Evolutionary conservation across 2,113 vertebrate species (phyloP), one percentile per base, ranked within the genome.

Genomic region (Dermatemys mawii): DNA sequence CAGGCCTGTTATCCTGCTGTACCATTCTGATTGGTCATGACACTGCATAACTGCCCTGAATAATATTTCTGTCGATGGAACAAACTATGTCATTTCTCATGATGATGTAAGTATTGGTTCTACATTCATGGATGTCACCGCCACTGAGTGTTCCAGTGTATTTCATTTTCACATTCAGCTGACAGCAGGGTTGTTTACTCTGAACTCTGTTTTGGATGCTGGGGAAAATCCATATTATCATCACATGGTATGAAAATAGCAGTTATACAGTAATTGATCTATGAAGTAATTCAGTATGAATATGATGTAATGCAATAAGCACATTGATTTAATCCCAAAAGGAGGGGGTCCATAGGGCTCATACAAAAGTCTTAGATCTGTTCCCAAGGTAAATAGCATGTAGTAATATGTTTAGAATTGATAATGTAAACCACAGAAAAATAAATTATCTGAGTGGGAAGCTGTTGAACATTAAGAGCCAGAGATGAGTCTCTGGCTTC

Each of bases 211-310:
- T 92, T 96, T 90, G 88, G 48, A 57, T 63, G 46, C 24, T 83
- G 41, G 38, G 12, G 90, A 94, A 97, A 94, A 81, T 92, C 93
- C 76, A 13, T 88, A 78, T 94, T 75, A 57, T 96, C 89, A 88
- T 78, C 78, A 83, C 67, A 60, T 1, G 2, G n/a, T 90, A 93
- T 50, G 32, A 92, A 86, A 97, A 88, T 51, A 44, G 11, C 70
- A 93, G 79, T 63, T 87, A 80, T 90, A 63, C 19, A 84, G 55
- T 94, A 95, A 94, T 35, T 96, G 86, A 93, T 95, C 86, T 79
- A 85, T 90, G 76, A 91, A 93, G 60, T 50, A 90, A 93, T 95
- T 95, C 79, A 84, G 94, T 93, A 97, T 92, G 93, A 95, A 94
- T 87, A 93, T 92, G 93, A 95, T 91, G 88, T 75, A 95, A 95